phyloP scores from a whole-genome alignment of 2,113 vertebrate species.

The Synodontis membranacea region DNA sequence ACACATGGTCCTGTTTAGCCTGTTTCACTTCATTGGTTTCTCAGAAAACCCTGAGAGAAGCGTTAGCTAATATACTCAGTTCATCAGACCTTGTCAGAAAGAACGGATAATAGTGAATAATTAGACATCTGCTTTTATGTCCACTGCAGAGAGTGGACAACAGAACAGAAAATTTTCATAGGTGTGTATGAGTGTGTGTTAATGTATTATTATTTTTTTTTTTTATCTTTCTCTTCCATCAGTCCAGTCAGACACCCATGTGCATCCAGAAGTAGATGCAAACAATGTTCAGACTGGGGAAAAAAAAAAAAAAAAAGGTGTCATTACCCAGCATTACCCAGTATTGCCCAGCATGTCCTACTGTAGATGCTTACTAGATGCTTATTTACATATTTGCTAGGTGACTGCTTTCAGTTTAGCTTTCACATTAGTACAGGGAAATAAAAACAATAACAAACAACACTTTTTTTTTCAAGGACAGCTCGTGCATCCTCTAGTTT shows the following conservation, averaged over 20 bases:
- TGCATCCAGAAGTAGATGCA: not conserved
- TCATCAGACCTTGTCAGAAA: conserved; percentile 5
- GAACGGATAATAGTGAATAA: not conserved
- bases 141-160: no score
- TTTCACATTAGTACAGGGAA: not conserved
- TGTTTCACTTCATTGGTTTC: conserved; percentile 59
- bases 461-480: not conserved
- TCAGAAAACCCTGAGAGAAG: conserved; percentile 20
- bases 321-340: not conserved
- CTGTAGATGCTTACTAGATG: not conserved
- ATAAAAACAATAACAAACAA: not conserved
- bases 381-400: not conserved
- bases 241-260: not conserved
- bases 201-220: no score
- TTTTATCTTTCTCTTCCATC: not conserved
- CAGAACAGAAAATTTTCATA: no score
- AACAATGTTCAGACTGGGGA: not conserved
- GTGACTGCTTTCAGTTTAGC: not conserved
- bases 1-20: conserved; percentile 71
- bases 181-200: not conserved
- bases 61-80: not conserved
- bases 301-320: not conserved
- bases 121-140: not conserved
- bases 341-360: not conserved
- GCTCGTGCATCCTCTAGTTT: no score